Evolutionary conservation across 2,888 invertebrate genomes (phyloP).

Genomic region (Ecliptopera silaceata): DNA sequence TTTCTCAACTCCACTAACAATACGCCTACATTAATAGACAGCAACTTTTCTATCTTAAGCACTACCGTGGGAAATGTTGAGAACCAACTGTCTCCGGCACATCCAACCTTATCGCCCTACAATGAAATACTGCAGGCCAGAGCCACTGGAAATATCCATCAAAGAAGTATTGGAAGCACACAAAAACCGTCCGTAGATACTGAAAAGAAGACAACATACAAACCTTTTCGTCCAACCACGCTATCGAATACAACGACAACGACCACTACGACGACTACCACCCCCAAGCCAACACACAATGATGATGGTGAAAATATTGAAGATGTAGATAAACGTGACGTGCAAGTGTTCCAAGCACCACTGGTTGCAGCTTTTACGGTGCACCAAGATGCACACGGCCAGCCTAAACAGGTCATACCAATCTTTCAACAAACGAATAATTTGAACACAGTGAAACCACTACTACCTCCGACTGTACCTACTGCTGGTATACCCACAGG

Average conservation of each 20-base stretch:
- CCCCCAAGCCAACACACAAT: constrained; percentile 87
- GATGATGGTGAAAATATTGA: constrained; percentile 86
- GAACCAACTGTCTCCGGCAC: constrained; percentile 64
- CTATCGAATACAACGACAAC: constrained; percentile 69
- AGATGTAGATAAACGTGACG: constrained; percentile 86
- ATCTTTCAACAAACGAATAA: constrained; percentile 81
- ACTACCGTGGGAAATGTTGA: constrained; percentile 78
- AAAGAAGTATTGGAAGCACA: constrained; percentile 67
- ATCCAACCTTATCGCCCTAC: constrained; percentile 67
- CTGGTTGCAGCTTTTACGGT: constrained; percentile 93
- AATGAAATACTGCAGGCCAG: constrained; percentile 72
- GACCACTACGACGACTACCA: constrained; percentile 83
- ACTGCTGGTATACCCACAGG: constrained; percentile 44
- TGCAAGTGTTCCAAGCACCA: constrained; percentile 92
- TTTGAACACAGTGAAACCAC: constrained; percentile 46
- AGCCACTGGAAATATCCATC: constrained; percentile 65
- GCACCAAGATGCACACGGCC: constrained; percentile 90
- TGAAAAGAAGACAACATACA: constrained; percentile 47
- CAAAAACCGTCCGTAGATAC: constrained; percentile 50
- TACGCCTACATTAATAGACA: constrained; percentile 63
- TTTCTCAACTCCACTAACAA: constrained; percentile 58
- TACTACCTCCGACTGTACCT: constrained; percentile 43
- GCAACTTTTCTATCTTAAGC: constrained; percentile 70
- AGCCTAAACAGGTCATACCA: constrained; percentile 91
- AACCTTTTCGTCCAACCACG: constrained; percentile 40